Evolutionary conservation across 2,113 vertebrate species (phyloP).

Genomic region (Cyprinodon variegatus): DNA sequence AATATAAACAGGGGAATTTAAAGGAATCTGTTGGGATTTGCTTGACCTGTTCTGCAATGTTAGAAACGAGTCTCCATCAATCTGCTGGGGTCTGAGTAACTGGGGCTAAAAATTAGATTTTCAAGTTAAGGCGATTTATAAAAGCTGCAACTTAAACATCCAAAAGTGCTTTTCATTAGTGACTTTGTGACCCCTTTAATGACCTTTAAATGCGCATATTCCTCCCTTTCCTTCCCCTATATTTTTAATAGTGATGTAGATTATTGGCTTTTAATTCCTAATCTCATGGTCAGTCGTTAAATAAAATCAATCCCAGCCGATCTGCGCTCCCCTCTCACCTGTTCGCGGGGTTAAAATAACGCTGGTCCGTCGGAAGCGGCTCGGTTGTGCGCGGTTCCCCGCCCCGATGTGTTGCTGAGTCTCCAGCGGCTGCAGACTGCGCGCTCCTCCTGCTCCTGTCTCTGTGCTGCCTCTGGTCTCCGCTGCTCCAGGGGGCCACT

Average conservation of each 20-base stretch:
- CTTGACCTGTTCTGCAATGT: background rate
- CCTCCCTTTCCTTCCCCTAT: background rate
- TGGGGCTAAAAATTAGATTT: background rate
- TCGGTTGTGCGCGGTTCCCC: background rate
- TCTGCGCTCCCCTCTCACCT: constrained; percentile 40
- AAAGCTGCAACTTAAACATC: constrained; percentile 2
- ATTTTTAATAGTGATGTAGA: background rate
- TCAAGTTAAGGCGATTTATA: background rate
- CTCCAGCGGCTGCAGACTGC: constrained; percentile 16
- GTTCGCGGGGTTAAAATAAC: constrained; percentile 15
- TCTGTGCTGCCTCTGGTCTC: constrained; percentile 52
- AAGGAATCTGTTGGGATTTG: background rate
- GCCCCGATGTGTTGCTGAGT: constrained; percentile 25
- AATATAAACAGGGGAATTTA: background rate
- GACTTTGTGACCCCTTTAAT: constrained; percentile 3
- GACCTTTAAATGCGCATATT: background rate
- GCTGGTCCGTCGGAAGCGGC: constrained; percentile 33
- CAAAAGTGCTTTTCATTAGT: constrained; percentile 3
- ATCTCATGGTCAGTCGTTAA: background rate
- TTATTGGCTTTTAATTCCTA: background rate
- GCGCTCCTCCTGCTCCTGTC: constrained; percentile 23
- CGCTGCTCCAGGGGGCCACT: constrained; percentile 45
- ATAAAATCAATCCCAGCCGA: background rate
- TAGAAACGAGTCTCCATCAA: background rate
- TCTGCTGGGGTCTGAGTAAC: background rate